Evolutionary conservation across 2,113 vertebrate genomes (phyloP), one percentile per base, ranked within the genome.

Genomic region (Charadrius vociferus): DNA sequence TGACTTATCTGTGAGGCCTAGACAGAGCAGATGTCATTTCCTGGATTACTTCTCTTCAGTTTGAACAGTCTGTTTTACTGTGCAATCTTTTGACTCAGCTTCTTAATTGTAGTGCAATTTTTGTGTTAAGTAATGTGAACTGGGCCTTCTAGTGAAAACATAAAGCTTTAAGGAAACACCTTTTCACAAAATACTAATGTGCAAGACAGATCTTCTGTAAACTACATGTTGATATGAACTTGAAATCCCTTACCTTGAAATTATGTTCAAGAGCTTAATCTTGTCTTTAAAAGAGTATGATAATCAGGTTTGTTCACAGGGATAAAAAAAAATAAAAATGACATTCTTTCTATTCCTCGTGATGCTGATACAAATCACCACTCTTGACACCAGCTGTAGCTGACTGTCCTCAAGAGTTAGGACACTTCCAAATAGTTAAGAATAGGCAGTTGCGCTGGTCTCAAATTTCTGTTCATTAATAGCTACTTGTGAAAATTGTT

Each of bases 1-100:
- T 97, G 88, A 97, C 96, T 98, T 98, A 98, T 98, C 98, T 97
- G 56, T 88, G 91, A 88, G 97, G 97, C 91, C 66, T 94, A 98
- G 98, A 98, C 93, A 91, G 71, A 96, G 94, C 97, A 97, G 52
- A 98, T 97, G 98, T 97, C 98, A 98, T 98, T 99, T 99, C 98
- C 98, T 98, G 98, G 96, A 98, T 98, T 96, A 93, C 96, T 95
- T 87, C 82, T 97, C 75, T 88, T 87, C 75, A 84, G 32, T 75
- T 73, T 70, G 47, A 85, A 36, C 3, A 0, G 56, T 49, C 92
- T 81, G 34, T 52, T 97, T 71, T 75, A 72, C 71, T 82, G 61
- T 32, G 14, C 74, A 77, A 55, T 87, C 59, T 88, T 93, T 79
- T 90, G 72, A 77, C 75, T 14, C 63, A 79, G 49, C 63, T 88